Evolutionary conservation across 2,888 invertebrate genomes (phyloP).

Genomic region (Drosophila eohydei): DNA sequence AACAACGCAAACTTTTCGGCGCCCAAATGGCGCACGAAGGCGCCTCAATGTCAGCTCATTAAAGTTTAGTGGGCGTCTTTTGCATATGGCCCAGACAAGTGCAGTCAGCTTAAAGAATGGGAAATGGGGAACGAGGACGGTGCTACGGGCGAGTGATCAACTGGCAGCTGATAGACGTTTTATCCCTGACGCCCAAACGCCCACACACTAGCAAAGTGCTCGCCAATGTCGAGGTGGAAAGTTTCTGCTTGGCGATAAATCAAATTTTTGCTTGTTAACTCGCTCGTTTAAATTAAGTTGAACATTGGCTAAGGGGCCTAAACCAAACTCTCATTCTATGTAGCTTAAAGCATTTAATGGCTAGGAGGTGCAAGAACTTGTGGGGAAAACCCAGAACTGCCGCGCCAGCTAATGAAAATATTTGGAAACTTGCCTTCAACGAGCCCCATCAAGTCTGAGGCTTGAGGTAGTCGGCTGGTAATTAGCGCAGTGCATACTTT

Average conservation of each 20-base stretch:
- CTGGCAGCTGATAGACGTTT: slow-evolving; percentile 50
- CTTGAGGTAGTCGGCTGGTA: slow-evolving; percentile 29
- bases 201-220: slow-evolving; percentile 31
- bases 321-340: slow-evolving; percentile 40
- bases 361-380: not conserved
- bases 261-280: slow-evolving; percentile 76
- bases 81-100: slow-evolving; percentile 56
- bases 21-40: slow-evolving; percentile 73
- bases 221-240: slow-evolving; percentile 45
- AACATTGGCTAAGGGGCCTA: slow-evolving; percentile 47
- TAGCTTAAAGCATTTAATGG: slow-evolving; percentile 55
- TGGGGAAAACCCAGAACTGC: slow-evolving; percentile 3
- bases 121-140: not conserved
- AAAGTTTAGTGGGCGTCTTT: slow-evolving; percentile 72
- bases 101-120: slow-evolving; percentile 16
- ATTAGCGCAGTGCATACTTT: slow-evolving; percentile 32
- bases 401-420: slow-evolving; percentile 64
- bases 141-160: not conserved
- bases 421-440: slow-evolving; percentile 28
- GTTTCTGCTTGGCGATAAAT: slow-evolving; percentile 61
- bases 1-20: slow-evolving; percentile 65
- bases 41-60: slow-evolving; percentile 78
- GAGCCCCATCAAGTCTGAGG: slow-evolving; percentile 1
- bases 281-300: slow-evolving; percentile 71
- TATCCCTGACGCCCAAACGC: slow-evolving; percentile 22